phyloP scores from a whole-genome alignment of 2,888 invertebrate genomes.

The Zelleria hepariella region DNA sequence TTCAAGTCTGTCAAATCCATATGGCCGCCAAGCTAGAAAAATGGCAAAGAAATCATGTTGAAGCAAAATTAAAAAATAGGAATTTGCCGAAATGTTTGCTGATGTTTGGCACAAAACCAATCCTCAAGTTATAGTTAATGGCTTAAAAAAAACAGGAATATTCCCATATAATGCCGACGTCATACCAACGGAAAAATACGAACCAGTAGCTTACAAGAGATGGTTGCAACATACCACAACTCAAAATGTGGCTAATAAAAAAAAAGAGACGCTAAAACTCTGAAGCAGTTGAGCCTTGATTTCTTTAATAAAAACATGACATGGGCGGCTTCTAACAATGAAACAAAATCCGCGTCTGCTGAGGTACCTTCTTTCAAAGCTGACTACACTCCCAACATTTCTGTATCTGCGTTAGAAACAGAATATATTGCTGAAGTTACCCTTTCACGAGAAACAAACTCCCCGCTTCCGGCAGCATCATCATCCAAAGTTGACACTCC shows the following conservation, averaged over 20 bases:
- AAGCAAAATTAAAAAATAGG: not conserved
- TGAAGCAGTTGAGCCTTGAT: not conserved
- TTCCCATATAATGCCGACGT: constrained; percentile 1
- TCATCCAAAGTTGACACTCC: not conserved
- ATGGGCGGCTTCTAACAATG: not conserved
- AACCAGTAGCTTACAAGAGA: constrained; percentile 5
- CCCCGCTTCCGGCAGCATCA: not conserved
- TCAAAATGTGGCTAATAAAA: not conserved
- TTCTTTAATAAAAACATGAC: not conserved
- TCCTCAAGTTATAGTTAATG: not conserved
- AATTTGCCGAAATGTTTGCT: constrained; percentile 4
- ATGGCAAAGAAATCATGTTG: constrained; percentile 3
- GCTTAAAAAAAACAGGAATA: constrained; percentile 5
- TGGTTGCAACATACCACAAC: not conserved
- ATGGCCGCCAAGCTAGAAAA: constrained; percentile 1
- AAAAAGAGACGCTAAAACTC: not conserved
- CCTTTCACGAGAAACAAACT: not conserved
- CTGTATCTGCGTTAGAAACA: not conserved
- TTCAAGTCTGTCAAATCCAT: constrained; percentile 5
- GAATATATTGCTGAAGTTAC: not conserved
- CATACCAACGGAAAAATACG: constrained; percentile 2
- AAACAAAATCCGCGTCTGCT: not conserved
- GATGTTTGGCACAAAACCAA: not conserved
- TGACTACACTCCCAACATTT: not conserved
- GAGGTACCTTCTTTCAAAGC: not conserved